Percentiles rank a stretch among this genome's conserved stretches.
These are phyloP conservation scores for Scomber japonicus DNA, from an alignment of 2,113 vertebrate genomes.

Conservation along the genomic window DNA sequence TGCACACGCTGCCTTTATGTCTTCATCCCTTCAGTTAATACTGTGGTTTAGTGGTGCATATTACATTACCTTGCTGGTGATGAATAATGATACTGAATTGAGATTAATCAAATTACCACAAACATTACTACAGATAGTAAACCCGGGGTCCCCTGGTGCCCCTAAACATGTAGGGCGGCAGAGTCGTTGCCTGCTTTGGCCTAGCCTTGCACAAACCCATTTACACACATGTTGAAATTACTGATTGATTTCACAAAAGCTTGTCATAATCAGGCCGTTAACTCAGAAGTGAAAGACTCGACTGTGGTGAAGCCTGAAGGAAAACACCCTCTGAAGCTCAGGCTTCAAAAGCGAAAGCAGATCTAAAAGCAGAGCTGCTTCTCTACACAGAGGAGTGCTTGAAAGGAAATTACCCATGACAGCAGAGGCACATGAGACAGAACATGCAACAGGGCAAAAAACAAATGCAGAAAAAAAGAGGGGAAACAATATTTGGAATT, in stretches of 20 bases:
- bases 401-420: slow-evolving; percentile 36
- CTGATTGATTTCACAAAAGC: slow-evolving; percentile 6
- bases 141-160: background rate
- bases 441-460: slow-evolving; percentile 60
- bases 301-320: slow-evolving; percentile 50
- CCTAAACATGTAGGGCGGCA: too few relatives aligned
- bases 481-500: background rate
- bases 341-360: slow-evolving; percentile 60
- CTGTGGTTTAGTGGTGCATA: background rate
- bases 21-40: background rate
- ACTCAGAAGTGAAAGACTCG: slow-evolving; percentile 29
- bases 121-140: background rate
- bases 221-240: background rate
- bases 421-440: slow-evolving; percentile 43
- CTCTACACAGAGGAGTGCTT: slow-evolving; percentile 28
- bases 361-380: slow-evolving; percentile 58
- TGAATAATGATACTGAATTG: background rate
- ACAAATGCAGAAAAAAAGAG: slow-evolving; percentile 10
- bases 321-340: slow-evolving; percentile 61
- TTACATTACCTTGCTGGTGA: background rate
- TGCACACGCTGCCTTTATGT: background rate
- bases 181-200: too few relatives aligned
- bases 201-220: background rate
- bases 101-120: background rate
- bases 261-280: background rate